A percentile compares a stretch with the other conserved stretches of the same genome.
Evolutionary conservation across 2,888 invertebrate genomes (phyloP).

Genomic region (Agrotis puta): DNA sequence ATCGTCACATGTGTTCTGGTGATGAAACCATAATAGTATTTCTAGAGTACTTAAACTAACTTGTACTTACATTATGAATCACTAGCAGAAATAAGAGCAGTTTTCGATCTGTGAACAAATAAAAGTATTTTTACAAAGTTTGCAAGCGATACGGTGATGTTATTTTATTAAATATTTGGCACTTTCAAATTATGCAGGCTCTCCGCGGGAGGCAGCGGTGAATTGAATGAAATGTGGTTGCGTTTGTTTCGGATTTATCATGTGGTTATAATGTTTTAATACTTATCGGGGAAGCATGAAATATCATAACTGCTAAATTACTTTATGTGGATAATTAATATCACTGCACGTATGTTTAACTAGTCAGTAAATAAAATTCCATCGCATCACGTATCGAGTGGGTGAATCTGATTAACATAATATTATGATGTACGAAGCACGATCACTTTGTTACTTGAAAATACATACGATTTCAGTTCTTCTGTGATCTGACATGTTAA

Average conservation of each 20-base stretch:
- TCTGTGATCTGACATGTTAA: conserved; percentile 51
- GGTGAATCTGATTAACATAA: conserved; percentile 42
- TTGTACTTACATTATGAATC: conserved; percentile 55
- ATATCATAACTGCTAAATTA: conserved; percentile 36
- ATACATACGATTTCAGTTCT: conserved; percentile 22
- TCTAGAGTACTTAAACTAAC: conserved; percentile 11
- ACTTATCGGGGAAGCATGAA: conserved; percentile 31
- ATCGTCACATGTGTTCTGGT: not conserved
- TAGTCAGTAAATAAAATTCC: conserved; percentile 32
- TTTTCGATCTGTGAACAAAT: conserved; percentile 55
- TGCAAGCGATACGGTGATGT: conserved; percentile 28
- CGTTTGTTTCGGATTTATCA: conserved; percentile 47
- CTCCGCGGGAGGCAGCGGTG: conserved; percentile 38
- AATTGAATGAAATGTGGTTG: conserved; percentile 49
- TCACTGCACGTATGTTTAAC: conserved; percentile 14
- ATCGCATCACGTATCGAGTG: conserved; percentile 28
- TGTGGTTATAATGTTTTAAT: conserved; percentile 45
- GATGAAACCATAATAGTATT: conserved; percentile 19
- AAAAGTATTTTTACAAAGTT: conserved; percentile 36
- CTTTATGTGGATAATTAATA: conserved; percentile 35
- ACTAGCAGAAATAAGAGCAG: conserved; percentile 40
- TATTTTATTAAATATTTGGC: conserved; percentile 63
- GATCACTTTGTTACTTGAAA: conserved; percentile 28
- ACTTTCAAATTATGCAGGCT: conserved; percentile 55
- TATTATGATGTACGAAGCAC: conserved; percentile 28